Evolutionary conservation across 2,113 vertebrate species (phyloP).

Genomic region (Nasalis larvatus): DNA sequence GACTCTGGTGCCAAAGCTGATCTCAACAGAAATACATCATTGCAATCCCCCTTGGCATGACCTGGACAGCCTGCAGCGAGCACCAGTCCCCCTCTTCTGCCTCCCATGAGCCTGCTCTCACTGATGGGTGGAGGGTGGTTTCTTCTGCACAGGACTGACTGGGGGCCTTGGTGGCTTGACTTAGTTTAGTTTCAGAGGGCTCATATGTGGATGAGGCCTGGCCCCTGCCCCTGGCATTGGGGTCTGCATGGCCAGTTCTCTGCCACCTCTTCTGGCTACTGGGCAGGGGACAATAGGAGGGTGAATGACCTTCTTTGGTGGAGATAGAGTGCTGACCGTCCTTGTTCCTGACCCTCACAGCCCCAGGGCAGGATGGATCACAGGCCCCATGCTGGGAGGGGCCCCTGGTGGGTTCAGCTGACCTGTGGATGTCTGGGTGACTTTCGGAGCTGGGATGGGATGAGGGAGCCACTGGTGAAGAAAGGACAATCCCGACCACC

Average conservation of each 20-base stretch:
- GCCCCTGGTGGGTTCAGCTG: not conserved
- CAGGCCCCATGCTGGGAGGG: not conserved
- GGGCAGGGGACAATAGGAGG: not conserved
- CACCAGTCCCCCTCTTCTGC: not conserved
- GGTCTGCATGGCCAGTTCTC: not conserved
- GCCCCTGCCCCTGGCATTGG: not conserved
- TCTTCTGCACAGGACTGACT: not conserved
- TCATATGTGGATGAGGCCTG: not conserved
- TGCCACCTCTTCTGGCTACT: not conserved
- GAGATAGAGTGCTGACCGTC: not conserved
- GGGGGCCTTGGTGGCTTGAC: not conserved
- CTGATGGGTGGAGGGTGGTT: not conserved
- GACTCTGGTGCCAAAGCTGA: not conserved
- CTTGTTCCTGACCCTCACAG: not conserved
- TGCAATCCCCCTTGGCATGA: not conserved
- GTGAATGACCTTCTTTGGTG: not conserved
- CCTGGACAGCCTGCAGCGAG: not conserved
- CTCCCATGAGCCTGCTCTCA: not conserved
- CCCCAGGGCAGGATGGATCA: not conserved
- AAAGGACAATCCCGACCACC: not conserved
- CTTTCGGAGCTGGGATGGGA: not conserved
- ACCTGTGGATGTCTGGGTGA: rapidly evolving
- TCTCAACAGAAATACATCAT: not conserved
- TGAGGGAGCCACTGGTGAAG: not conserved
- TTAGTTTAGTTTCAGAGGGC: not conserved